Evolutionary conservation across 2,797 vertebrate genomes (phyloP).

Genomic region (Falco peregrinus): DNA sequence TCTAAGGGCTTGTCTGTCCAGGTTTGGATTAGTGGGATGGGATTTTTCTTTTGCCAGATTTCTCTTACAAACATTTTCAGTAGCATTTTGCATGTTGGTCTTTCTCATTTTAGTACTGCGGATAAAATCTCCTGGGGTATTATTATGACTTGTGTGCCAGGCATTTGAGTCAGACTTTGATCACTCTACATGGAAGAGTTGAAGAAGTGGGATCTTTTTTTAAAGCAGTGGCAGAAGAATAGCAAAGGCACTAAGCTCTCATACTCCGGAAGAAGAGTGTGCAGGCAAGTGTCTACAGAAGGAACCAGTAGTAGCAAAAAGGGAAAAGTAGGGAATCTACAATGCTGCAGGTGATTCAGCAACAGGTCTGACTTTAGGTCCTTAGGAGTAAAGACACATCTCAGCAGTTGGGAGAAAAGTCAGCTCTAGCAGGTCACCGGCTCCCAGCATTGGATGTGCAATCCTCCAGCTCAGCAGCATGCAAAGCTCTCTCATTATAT

Average conservation of each 20-base stretch:
- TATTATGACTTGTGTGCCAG: constrained; percentile 31
- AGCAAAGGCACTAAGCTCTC: not conserved
- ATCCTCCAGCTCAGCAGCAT: not conserved
- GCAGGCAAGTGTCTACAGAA: not conserved
- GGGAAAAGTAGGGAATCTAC: not conserved
- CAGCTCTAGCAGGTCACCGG: not conserved
- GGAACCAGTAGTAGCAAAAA: not conserved
- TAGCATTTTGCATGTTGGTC: constrained; percentile 17
- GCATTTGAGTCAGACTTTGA: constrained; percentile 40
- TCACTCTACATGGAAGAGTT: constrained; percentile 18
- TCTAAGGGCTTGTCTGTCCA: not conserved
- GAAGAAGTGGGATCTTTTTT: not conserved
- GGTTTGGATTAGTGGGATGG: not conserved
- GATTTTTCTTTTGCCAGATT: not conserved
- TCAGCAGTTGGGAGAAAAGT: not conserved
- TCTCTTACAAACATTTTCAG: not conserved
- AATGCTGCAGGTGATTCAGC: not conserved
- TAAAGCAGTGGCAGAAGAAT: not conserved
- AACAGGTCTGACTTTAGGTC: not conserved
- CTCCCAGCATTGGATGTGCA: not conserved
- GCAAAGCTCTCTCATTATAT: not conserved
- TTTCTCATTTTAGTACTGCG: not conserved
- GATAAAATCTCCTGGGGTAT: constrained; percentile 29
- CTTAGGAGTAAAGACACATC: not conserved
- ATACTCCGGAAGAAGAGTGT: not conserved